Base-by-base conservation (phyloP, 2,888 invertebrate genomes). In the Carabus problematicus region DNA sequence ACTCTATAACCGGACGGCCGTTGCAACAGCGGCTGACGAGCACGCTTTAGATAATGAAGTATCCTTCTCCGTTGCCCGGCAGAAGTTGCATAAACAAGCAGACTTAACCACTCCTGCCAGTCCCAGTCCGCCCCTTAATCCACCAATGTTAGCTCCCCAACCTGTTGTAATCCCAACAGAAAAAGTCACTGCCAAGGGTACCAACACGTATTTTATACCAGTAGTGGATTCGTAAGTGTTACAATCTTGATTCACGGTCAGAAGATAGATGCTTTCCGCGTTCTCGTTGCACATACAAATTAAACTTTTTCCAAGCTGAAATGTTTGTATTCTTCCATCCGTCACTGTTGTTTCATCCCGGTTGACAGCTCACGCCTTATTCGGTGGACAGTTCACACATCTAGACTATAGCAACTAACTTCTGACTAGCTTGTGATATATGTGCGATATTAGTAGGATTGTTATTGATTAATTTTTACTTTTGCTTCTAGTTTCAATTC, bases 161-260 rank as follows among this genome's bases (percentile, higher is more conserved):
- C 84, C 84, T 0, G 79, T 83, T 56, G 79, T 82, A 55, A 84
- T 84, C 70, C 84, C 84, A 9, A 79, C 78, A 1, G 79, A 79
- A 72, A 77, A 79, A 74, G 71, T 78, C 3, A 41, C 6, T 3
- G 3, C 29, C 29, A 6, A 29, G 6, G 29, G 29, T 29, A 29
- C 12, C 12, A 18, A 61, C n/a, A 12, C 45, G 47, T 61, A 40
- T 29, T 56, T 61, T 61, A 43, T 16, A 9, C 29, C 61, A 2
- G n/a, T 42, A n/a, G 14, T n/a, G 41, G 61, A 61, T 14, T 12
- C 45, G 62, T 62, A 56, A 69, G 62, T 69, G 11, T 55, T 63
- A 2, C 42, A 47, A n/a, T n/a, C 41, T 45, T 11, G 45, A 12
- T 45, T 45, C 7, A 12, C 7, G 14, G 9, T 12, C 7, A 45